A percentile compares a stretch with the other conserved stretches of the same genome.
phyloP scores from a whole-genome alignment of 2,888 invertebrate genomes.

The Ophioninae sp. region DNA sequence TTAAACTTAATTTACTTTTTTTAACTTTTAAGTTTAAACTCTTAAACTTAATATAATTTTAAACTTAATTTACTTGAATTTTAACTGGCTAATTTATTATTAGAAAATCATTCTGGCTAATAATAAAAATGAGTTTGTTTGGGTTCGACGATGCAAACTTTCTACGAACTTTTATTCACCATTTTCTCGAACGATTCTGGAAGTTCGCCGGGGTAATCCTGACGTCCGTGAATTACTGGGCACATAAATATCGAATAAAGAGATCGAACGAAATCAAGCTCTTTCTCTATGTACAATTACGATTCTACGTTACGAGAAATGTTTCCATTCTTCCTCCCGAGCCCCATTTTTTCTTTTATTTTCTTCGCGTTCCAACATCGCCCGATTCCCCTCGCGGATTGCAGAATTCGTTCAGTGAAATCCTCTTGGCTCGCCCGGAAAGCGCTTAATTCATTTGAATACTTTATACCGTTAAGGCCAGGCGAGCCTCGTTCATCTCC shows the following conservation, averaged over 20 bases:
- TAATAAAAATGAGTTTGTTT: too few relatives aligned
- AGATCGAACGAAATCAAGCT: not conserved
- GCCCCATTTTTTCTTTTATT: not conserved
- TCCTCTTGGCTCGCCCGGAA: constrained; percentile 27
- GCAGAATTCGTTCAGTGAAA: constrained; percentile 46
- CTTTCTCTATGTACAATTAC: not conserved
- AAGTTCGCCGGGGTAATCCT: too few relatives aligned
- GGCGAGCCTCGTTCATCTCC: constrained; percentile 33
- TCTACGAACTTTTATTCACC: too few relatives aligned
- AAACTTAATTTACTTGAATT: too few relatives aligned
- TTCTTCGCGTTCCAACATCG: not conserved
- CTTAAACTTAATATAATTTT: too few relatives aligned
- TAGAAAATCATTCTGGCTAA: too few relatives aligned
- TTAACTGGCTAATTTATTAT: too few relatives aligned
- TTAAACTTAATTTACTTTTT: too few relatives aligned
- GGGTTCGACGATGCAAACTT: too few relatives aligned
- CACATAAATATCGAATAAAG: not conserved
- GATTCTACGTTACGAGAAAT: constrained; percentile 34
- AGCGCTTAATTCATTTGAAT: constrained; percentile 59
- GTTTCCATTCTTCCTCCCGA: constrained; percentile 11
- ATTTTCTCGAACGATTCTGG: too few relatives aligned
- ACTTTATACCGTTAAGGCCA: constrained; percentile 50
- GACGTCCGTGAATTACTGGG: too few relatives aligned
- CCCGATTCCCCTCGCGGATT: constrained; percentile 24
- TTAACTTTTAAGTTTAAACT: too few relatives aligned